Evolutionary conservation across 2,888 invertebrate species (phyloP).

Genomic region (Fabriciana adippe): DNA sequence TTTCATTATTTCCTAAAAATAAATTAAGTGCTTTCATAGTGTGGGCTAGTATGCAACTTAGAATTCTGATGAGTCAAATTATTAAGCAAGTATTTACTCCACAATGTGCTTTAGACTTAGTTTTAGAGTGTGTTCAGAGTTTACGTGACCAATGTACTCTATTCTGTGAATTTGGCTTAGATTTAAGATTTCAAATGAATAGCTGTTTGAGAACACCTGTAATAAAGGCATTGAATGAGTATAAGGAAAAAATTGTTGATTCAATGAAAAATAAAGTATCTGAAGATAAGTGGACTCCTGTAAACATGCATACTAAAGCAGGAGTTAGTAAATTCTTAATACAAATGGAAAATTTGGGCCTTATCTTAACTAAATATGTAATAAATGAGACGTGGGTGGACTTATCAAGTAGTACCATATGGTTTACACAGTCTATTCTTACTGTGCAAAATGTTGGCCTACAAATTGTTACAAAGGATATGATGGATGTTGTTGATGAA

Average conservation of each 20-base stretch:
- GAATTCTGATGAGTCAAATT: slow-evolving; percentile 89
- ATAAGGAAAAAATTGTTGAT: slow-evolving; percentile 91
- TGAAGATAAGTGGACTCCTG: slow-evolving; percentile 94
- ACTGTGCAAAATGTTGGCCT: slow-evolving; percentile 89
- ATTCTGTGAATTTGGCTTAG: slow-evolving; percentile 89
- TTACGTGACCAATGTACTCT: slow-evolving; percentile 87
- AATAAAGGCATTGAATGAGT: slow-evolving; percentile 88
- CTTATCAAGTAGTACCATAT: slow-evolving; percentile 89
- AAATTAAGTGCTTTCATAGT: slow-evolving; percentile 87
- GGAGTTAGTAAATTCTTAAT: slow-evolving; percentile 86
- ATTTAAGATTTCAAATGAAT: slow-evolving; percentile 95
- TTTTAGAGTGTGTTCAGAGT: slow-evolving; percentile 93
- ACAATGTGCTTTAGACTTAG: slow-evolving; percentile 90
- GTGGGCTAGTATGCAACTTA: slow-evolving; percentile 94
- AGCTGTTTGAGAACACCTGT: slow-evolving; percentile 90
- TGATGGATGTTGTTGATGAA: slow-evolving; percentile 87
- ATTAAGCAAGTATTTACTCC: slow-evolving; percentile 95
- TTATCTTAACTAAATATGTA: slow-evolving; percentile 85
- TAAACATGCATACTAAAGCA: slow-evolving; percentile 88
- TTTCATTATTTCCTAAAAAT: slow-evolving; percentile 89
- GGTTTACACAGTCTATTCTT: slow-evolving; percentile 89
- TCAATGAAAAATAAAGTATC: slow-evolving; percentile 88
- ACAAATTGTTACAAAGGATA: slow-evolving; percentile 88
- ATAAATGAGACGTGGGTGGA: slow-evolving; percentile 86
- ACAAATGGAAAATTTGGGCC: slow-evolving; percentile 87